Evolutionary conservation across 1,140 invertebrate species (phyloP), one percentile per base, ranked within the genome.

Genomic region (Papilio helenus): DNA sequence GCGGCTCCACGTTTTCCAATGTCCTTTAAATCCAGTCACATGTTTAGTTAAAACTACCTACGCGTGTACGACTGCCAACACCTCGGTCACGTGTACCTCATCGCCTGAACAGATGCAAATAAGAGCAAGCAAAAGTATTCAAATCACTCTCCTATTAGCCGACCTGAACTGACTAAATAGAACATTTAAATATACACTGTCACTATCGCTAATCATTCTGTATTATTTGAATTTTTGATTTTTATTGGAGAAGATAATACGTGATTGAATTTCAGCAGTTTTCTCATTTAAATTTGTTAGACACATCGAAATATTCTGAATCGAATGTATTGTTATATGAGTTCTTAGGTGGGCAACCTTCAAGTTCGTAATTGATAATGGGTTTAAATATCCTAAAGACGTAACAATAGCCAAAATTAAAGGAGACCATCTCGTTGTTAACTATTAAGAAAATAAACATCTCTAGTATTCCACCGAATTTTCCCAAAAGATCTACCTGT

Each of bases 71-170:
- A 29, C 55, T 14, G 34, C 39, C 34, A 23, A 14, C 39, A 51
- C 29, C 39, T 39, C 51, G n/a, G 18, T 77, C 76, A 77, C 51
- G 76, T 77, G 76, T 42, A 77, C 18, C 29, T 42, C 34, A 39
- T 44, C 34, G 76, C 76, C 55, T 26, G 9, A 44, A 77, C 39
- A 77, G 55, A 77, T 77, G 55, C 51, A 77, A 77, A 77, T 65
- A 44, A 65, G 29, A 61, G 42, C n/a, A 77, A 77, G 55, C 55
- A 77, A 77, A 77, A 77, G 76, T 77, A 77, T 77, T 77, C 76
- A 77, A 77, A 77, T 77, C 8, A 39, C 39, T 39, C 14, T 34
- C 76, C 55, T 65, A 77, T 61, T 29, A 42, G 18, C n/a, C 58
- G 34, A 65, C n/a, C 58, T 29, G 10, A 77, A 20, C 18, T 34